Base-by-base conservation (phyloP, 2,888 invertebrate species). In the Limenitis camilla region DNA sequence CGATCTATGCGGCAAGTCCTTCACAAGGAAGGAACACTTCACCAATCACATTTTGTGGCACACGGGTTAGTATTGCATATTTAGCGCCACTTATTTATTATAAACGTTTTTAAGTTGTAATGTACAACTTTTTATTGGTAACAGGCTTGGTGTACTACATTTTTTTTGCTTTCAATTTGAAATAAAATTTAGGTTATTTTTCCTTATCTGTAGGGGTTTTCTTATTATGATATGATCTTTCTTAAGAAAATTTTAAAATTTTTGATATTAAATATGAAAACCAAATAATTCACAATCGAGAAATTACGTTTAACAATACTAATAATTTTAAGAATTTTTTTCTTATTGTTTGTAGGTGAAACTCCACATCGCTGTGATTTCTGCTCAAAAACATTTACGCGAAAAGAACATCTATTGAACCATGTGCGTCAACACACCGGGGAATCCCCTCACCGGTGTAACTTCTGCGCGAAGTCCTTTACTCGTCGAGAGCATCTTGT, bases 21-120 rank as follows among this genome's bases (percentile, higher is more conserved):
- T 95, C 81, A 94, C 94, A 56, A 90, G 95, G 75, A 95, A 95
- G 88, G 95, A 95, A 87, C 95, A 95, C 84, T 94, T 94, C 88
- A 94, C 93, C 91, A 94, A 94, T 89, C 94, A 95, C 88, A 94
- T 95, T 78, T 89, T 95, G 90, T 94, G 94, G 94, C 94, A 95
- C 79, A 94, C 94, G 70, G 92, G 91, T 90, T 76, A 86, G 85
- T 87, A 87, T 76, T 55, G 69, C 10, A 35, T 44, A 35, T 29
- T 29, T 44, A 8, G 4, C 5, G 44, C 10, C 10, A 29, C 8
- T 6, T 35, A 28, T 35, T 7, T 29, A 28, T 1, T 7, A 35
- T 33, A 1, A 10, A 4, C 33, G 1, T 5, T 11, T 4, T 30
- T 5, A n/a, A n/a, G n/a, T 8, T 6, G 10, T 36, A 30, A 8